Base-by-base conservation (phyloP, 37 sponge, comb jelly and placozoan genomes). In the Diacarnus erythraeanus region DNA sequence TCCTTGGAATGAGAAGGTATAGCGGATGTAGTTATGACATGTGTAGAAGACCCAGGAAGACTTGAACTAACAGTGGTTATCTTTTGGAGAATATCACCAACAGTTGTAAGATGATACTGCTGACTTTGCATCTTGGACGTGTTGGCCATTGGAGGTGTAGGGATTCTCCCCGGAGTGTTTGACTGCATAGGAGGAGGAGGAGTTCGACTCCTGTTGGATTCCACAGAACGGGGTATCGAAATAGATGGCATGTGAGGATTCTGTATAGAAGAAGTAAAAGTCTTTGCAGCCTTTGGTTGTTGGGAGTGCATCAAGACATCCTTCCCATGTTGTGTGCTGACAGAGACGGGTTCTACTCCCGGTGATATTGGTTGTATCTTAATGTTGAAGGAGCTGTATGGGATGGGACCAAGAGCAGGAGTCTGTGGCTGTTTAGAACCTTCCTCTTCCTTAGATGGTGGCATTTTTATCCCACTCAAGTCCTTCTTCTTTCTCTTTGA, bases 301-400 rank as follows among this genome's bases (percentile, higher is more conserved):
- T 87, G 81, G 8, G 42, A 74, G 9, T 59, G 75, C 30, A 75
- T 1, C 1, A 25, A 36, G 12, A 3, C 42, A 2, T 71, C 42
- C 42, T 71, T 39, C 26, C 41, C 3, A 22, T 71, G 42, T 10
- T 38, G 42, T 2, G 26, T 15, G 6, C 42, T 25, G 2, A 42
- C 5, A 6, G 59, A 4, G n/a, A n/a, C n/a, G 25, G 17, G 12
- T 10, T 84, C 85, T 42, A 68, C 59, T 0, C 90, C 90, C 26
- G 90, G 90, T 0, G 90, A 89, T 2, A 89, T 89, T 1, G 90
- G 90, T 37, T 74, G 84, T 1, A 83, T 66, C 65, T 72, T 77
- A 21, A 82, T 9, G n/a, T 51, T 83, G 83, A 87, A 81, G 37
- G 26, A 40, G 61, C n/a, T 39, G 70, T 58, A 38, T 2, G 51